A percentile compares a stretch with the other conserved stretches of the same genome.
Conservation (phyloP, 2,797 vertebrate genomes). For the Poeciliopsis paucimaculata region DNA sequence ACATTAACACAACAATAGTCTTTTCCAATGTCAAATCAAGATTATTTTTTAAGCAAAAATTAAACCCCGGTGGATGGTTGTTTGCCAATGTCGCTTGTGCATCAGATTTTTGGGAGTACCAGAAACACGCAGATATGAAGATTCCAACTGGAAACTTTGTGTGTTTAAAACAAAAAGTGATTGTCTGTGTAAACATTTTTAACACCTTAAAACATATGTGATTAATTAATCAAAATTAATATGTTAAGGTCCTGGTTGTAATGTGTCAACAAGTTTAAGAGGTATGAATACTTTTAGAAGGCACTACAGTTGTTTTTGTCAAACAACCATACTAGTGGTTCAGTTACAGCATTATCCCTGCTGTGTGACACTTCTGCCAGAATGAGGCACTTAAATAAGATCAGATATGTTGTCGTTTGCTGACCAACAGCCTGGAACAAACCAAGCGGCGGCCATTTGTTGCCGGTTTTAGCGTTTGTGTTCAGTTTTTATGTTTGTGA, state of each 20-base stretch:
- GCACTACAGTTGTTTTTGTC: neutral
- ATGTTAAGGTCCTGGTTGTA: neutral
- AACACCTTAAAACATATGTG: too few species aligned
- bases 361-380: constrained; percentile 1
- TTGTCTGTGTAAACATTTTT: too few species aligned
- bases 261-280: neutral
- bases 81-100: too few species aligned
- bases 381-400: constrained; percentile 14
- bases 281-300: neutral
- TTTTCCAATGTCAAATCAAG: too few species aligned
- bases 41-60: too few species aligned
- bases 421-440: constrained; percentile 39
- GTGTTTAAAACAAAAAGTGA: too few species aligned
- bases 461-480: neutral
- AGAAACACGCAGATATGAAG: too few species aligned
- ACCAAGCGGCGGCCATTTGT: constrained; percentile 17
- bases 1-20: too few species aligned
- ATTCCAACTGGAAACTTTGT: too few species aligned
- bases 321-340: neutral
- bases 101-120: too few species aligned
- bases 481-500: constrained; percentile 11
- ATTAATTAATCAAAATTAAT: too few species aligned
- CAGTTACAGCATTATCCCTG: neutral
- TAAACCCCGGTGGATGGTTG: too few species aligned
- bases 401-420: constrained; percentile 50